phyloP scores from a whole-genome alignment of 2,888 invertebrate genomes.

The Habroteleia sp. region DNA sequence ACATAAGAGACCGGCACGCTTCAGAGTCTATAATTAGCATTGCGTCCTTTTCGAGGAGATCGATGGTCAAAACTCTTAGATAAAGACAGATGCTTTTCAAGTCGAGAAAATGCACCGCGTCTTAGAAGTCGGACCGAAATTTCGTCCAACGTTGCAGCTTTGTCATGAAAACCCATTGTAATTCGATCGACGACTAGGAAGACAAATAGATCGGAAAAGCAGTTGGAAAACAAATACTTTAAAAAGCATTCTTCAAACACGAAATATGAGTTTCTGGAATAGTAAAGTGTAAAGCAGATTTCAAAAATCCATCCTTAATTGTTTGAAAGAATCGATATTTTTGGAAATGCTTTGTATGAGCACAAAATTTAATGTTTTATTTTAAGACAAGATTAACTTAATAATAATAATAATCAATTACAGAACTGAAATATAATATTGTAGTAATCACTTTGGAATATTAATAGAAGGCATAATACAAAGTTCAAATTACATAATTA shows the following conservation, averaged over 20 bases:
- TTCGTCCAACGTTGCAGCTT: slow-evolving; percentile 8
- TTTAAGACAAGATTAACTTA: no score
- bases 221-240: slow-evolving; percentile 27
- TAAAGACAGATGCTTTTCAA: slow-evolving; percentile 61
- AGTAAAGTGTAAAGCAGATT: slow-evolving; percentile 3
- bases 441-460: no score
- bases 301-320: no score
- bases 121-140: slow-evolving; percentile 68
- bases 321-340: no score
- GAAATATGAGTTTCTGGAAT: background rate
- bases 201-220: slow-evolving; percentile 45
- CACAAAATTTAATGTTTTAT: no score
- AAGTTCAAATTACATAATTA: no score
- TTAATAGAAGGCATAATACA: no score
- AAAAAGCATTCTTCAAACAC: slow-evolving; percentile 8
- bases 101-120: slow-evolving; percentile 63
- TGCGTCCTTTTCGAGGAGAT: slow-evolving; percentile 68
- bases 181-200: slow-evolving; percentile 23
- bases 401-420: no score
- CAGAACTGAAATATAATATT: no score
- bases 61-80: slow-evolving; percentile 30
- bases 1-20: slow-evolving; percentile 77
- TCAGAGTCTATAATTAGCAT: slow-evolving; percentile 76
- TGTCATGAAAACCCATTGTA: slow-evolving; percentile 52
- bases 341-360: no score